Evolutionary conservation across 1,140 invertebrate genomes (phyloP).

Genomic region (Oncopodura yosiiana): DNA sequence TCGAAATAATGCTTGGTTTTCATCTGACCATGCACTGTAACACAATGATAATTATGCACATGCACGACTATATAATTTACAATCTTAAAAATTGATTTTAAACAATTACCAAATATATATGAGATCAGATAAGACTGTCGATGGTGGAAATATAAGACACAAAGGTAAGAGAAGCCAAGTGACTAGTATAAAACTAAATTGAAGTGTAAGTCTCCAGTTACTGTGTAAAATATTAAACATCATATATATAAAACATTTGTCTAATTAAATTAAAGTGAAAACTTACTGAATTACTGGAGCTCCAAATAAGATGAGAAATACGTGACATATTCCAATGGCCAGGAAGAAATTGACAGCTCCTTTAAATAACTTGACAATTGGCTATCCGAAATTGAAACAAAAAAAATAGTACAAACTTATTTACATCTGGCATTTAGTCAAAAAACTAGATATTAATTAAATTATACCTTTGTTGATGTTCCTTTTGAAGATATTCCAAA

Average conservation of each 20-base stretch:
- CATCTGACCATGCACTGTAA: conserved; percentile 24
- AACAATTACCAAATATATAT: conserved; percentile 25
- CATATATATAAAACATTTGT: background rate
- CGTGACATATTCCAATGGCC: conserved; percentile 19
- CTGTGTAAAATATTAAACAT: conserved; percentile 14
- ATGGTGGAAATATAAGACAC: conserved; percentile 16
- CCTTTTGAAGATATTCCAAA: no score
- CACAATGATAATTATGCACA: background rate
- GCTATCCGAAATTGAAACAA: background rate
- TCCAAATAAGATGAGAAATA: conserved; percentile 29
- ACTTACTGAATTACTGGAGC: conserved; percentile 30
- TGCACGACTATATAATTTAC: no score
- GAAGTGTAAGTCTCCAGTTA: conserved; percentile 23
- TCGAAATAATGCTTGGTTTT: conserved; percentile 11
- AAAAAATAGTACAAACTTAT: background rate
- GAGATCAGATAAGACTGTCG: conserved; percentile 16
- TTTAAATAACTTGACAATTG: conserved; percentile 13
- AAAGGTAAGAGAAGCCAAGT: conserved; percentile 28
- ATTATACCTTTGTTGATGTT: no score
- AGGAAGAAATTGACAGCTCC: conserved; percentile 14
- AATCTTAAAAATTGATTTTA: background rate
- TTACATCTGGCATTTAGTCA: no score
- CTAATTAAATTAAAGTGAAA: background rate
- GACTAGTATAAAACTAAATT: conserved; percentile 27
- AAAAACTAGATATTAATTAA: no score